Evolutionary conservation across 2,888 invertebrate species (phyloP), one percentile per base, ranked within the genome.

Genomic region (Norana najaformis): DNA sequence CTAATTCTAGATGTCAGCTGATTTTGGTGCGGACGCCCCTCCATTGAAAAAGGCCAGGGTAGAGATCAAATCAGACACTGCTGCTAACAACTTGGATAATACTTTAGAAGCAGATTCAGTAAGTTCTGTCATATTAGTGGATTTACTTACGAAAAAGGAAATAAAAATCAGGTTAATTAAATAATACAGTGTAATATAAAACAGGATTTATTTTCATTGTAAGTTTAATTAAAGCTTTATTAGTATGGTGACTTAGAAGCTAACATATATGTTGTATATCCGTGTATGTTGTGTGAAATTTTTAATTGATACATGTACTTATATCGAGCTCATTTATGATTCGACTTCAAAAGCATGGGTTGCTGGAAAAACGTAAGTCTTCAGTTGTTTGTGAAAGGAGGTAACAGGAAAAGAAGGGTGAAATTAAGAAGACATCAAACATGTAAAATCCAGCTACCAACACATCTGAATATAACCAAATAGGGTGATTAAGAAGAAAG

Each of bases 31-130:
- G 30, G 89, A 69, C 47, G 34, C 89, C 37, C 89, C 89, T 47
- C 89, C 89, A 35, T 34, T 30, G 69, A 89, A 89, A 53, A 41
- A 53, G 53, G 47, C 89, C 30, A 89, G 89, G 69, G 89, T 89
- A n/a, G 89, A 89, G n/a, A n/a, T 14, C 8, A 35, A 47, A 35
- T 36, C 47, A 89, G 30, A 30, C 85, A 18, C 36, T 36, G 85
- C 37, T 14, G 16, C 30, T 85, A 85, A 85, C 37, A n/a, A 3
- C 85, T 85, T 35, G 3, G 85, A 34, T 35, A 35, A n/a, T 14
- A n/a, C 4, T 83, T 2, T n/a, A 35, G 35, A 16, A 36, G 36
- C 35, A 35, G 23, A 36, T 85, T 36, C 85, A 20, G 85, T 85
- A 85, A 85, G 85, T 37, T 69, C 69, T 69, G 30, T n/a, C n/a